phyloP scores from a whole-genome alignment of 2,113 vertebrate genomes.

The Amia ocellicauda region DNA sequence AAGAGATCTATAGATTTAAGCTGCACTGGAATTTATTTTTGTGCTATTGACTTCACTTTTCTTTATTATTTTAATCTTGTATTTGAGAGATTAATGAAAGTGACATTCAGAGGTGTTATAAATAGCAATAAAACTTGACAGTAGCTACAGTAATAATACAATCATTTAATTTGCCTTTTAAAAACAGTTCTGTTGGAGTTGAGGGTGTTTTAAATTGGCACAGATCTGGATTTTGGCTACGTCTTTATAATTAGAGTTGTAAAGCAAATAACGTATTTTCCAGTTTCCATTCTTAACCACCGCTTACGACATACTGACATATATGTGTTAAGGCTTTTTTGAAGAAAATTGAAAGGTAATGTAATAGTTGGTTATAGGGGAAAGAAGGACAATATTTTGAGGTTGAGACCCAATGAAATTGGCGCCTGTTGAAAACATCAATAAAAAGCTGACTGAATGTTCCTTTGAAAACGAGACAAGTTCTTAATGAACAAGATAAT shows the following conservation, averaged over 20 bases:
- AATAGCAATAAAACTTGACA: too few species aligned
- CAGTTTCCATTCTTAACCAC: conserved; percentile 64
- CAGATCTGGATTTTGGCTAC: conserved; percentile 44
- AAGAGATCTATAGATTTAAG: too few species aligned
- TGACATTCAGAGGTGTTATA: too few species aligned
- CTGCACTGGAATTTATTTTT: too few species aligned
- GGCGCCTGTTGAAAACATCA: conserved; percentile 62
- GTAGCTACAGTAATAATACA: too few species aligned
- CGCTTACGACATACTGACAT: conserved; percentile 47
- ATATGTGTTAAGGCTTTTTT: conserved; percentile 2
- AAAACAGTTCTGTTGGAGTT: conserved; percentile 39
- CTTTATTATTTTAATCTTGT: too few species aligned
- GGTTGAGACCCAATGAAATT: conserved; percentile 64
- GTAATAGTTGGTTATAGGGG: conserved; percentile 41
- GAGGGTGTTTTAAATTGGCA: conserved; percentile 37
- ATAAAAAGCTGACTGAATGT: conserved; percentile 50
- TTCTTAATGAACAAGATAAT: conserved; percentile 57
- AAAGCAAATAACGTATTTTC: conserved; percentile 66
- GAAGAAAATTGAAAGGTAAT: conserved; percentile 46
- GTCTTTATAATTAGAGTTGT: conserved; percentile 63
- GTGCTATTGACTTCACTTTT: too few species aligned
- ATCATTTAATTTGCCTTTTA: conserved; percentile 49
- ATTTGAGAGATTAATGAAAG: too few species aligned
- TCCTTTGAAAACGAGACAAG: conserved; percentile 55
- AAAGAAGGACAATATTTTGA: conserved; percentile 67